Evolutionary conservation across 2,888 invertebrate genomes (phyloP).

Genomic region (Drosophila macrospina): DNA sequence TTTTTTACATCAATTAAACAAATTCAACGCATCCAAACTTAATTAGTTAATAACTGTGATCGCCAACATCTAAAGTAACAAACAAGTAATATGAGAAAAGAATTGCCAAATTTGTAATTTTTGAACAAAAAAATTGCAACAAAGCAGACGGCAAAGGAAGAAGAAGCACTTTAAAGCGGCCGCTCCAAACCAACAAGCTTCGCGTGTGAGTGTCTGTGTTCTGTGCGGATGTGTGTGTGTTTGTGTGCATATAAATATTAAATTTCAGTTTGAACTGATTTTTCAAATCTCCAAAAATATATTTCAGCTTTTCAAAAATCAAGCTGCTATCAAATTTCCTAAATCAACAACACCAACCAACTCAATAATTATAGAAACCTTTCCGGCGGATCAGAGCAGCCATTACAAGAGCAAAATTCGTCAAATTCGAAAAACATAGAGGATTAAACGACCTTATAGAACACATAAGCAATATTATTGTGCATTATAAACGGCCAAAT

Average conservation of each 20-base stretch:
- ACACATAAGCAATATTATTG: constrained; percentile 67
- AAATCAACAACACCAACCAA: constrained; percentile 21
- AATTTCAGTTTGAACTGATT: constrained; percentile 38
- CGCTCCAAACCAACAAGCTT: constrained; percentile 60
- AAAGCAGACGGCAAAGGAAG: constrained; percentile 59
- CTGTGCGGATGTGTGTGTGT: constrained; percentile 24
- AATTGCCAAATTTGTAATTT: constrained; percentile 71
- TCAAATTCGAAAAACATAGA: constrained; percentile 8
- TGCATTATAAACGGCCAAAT: constrained; percentile 58
- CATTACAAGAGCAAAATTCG: constrained; percentile 4
- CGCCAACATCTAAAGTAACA: constrained; percentile 64
- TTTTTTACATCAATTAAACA: constrained; percentile 80
- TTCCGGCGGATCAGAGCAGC: constrained; percentile 21
- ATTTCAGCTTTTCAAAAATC: constrained; percentile 54
- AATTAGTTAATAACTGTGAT: constrained; percentile 82
- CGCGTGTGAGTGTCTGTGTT: constrained; percentile 52
- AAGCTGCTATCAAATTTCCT: constrained; percentile 2
- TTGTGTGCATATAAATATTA: constrained; percentile 45
- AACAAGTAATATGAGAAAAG: constrained; percentile 62
- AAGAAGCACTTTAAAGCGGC: constrained; percentile 67
- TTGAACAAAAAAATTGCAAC: constrained; percentile 66
- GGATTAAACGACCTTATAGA: constrained; percentile 38
- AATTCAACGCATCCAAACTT: constrained; percentile 75
- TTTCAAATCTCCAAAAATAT: constrained; percentile 31
- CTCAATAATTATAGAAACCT: constrained; percentile 9